Evolutionary conservation across 2,797 vertebrate genomes (phyloP).

Genomic region (Rachycentron canadum): DNA sequence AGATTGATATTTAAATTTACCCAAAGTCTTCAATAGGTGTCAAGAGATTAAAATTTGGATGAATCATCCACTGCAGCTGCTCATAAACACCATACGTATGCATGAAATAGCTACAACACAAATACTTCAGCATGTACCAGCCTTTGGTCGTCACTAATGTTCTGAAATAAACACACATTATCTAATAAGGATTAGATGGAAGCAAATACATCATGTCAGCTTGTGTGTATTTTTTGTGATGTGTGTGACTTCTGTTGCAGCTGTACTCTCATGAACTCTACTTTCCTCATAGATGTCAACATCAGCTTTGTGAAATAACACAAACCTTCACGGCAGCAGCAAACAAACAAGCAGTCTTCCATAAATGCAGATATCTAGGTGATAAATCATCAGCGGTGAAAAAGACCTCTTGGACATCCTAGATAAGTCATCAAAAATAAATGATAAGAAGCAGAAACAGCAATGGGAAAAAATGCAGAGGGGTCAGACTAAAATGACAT

Average conservation of each 20-base stretch:
- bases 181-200: constrained; percentile 7
- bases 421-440: constrained; percentile 5
- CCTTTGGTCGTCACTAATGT: neutral
- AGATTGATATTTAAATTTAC: neutral
- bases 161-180: constrained; percentile 7
- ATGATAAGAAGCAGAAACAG: neutral
- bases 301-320: constrained; percentile 19
- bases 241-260: constrained; percentile 22
- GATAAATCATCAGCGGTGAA: constrained; percentile 25
- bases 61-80: neutral
- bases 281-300: constrained; percentile 32
- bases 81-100: constrained; percentile 7
- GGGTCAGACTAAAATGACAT: constrained; percentile 37
- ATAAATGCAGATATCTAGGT: constrained; percentile 48
- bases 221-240: constrained; percentile 22
- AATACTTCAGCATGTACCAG: neutral
- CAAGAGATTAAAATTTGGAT: neutral
- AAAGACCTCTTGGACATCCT: constrained; percentile 19
- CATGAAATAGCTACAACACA: constrained; percentile 3
- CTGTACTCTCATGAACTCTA: neutral
- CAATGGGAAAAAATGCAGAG: neutral
- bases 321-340: constrained; percentile 35
- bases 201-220: constrained; percentile 5
- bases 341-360: constrained; percentile 73
- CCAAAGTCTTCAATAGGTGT: neutral